Base-by-base conservation (phyloP, 2,113 vertebrate species). In the Nymphicus hollandicus region DNA sequence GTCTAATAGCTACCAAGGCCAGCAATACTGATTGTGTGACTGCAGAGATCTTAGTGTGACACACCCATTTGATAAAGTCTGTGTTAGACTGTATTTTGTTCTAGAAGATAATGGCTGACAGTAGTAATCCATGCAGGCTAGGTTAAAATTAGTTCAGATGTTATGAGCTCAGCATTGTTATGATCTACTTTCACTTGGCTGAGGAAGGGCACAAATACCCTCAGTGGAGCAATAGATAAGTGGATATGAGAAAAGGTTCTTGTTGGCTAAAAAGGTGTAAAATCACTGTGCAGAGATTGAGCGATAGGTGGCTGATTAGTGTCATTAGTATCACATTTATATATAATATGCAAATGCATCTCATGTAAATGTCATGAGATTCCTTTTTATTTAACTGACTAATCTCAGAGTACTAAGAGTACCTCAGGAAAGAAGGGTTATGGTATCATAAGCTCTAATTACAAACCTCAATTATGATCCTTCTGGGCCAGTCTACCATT, bases 181-280 rank as follows among this genome's bases (percentile, higher is more conserved):
- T 13, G 24, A n/a, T 63, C 44, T 56, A 19, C 33, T 46, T 61
- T 60, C 33, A 27, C 24, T 12, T 63, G 35, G 35, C 19, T 46
- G 65, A 49, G 33, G 70, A 74, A 50, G 8, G 44, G 15, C 15
- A 65, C 35, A 84, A 49, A 74, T 8, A 22, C 14, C 12, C 9
- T 43, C 41, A 35, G 27, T 0, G 70, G 55, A 89, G 37, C 35
- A 50, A 61, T 23, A 50, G 13, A 23, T n/a, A 9, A 78, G 24
- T 2, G 1, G 14, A 9, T 35, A 6, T 0, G 1, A 24, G 43
- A n/a, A 43, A 61, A 25, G 1, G 7, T 27, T 16, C 52, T 31
- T 37, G 46, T 49, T 53, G 28, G 14, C 20, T 65, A 19, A 49
- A 66, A 56, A 17, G 17, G 28, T 71, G 6, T 6, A 89, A 35